These are phyloP conservation scores for Meliscaeva auricollis DNA, from an alignment of 2,888 invertebrate genomes.

Conservation along the genomic window DNA sequence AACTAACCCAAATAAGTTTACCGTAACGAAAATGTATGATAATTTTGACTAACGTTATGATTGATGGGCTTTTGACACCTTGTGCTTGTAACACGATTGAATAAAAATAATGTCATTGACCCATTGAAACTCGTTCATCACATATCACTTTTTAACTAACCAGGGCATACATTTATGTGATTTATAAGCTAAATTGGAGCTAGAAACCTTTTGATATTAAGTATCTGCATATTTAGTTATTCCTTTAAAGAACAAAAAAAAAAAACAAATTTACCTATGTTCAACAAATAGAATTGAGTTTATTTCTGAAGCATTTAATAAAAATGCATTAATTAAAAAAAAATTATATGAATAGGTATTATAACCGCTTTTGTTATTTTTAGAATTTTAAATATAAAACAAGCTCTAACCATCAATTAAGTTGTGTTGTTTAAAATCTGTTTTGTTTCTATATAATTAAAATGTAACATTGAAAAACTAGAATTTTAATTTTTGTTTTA, in stretches of 20 bases:
- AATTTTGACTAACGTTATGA: neutral
- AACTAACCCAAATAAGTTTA: constrained; percentile 8
- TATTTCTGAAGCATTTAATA: constrained; percentile 6
- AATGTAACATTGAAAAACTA: constrained; percentile 11
- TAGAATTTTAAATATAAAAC: constrained; percentile 5
- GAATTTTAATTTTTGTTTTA: constrained; percentile 8
- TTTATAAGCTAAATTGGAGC: too few relatives aligned
- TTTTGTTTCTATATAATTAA: constrained; percentile 26
- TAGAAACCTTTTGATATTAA: too few relatives aligned
- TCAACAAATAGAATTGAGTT: neutral
- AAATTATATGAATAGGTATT: too few relatives aligned
- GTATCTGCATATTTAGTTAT: neutral
- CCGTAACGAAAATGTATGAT: neutral
- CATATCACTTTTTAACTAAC: neutral
- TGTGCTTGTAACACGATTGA: neutral
- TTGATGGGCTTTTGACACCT: constrained; percentile 35
- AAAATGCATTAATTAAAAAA: constrained; percentile 23
- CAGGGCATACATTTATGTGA: too few relatives aligned
- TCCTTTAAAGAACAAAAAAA: too few relatives aligned
- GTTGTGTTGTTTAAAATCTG: neutral
- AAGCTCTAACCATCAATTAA: constrained; percentile 15
- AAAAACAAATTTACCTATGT: neutral
- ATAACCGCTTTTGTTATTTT: constrained; percentile 22
- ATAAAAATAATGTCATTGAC: constrained; percentile 7
- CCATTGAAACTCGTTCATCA: constrained; percentile 19